Base-by-base conservation (phyloP, 2,797 vertebrate species). In the Carapus acus region DNA sequence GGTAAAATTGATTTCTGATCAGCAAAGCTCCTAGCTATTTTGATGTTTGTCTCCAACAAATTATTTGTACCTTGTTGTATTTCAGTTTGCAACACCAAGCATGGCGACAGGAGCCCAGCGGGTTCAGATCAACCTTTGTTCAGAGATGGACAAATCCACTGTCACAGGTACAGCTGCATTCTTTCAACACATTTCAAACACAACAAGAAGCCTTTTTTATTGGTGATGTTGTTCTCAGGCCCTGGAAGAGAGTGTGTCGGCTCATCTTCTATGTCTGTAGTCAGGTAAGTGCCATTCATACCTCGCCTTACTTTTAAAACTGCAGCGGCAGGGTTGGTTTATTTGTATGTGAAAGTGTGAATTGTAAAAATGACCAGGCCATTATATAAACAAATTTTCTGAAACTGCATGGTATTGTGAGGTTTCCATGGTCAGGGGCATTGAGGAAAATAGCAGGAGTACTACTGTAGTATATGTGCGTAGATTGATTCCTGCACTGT, bases 51-150 rank as follows among this genome's bases (percentile, higher is more conserved):
- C 14, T 15, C 14, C n/a, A 18, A 54, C 12, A 43, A 3, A 2
- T 9, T 3, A 23, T 7, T 52, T 42, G 2, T 15, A 17, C 8
- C 33, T 15, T 6, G 13, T 63, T 34, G 55, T 15, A 31, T 54
- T 8, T 49, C 49, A 86, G 84, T 74, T 79, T 9, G 41, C 74
- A 22, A 67, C 81, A 11, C 67, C 78, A 0, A 77, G 45, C 45
- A 54, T 57, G 39, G 1, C 55, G 18, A 9, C 33, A 17, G 79
- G 73, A 7, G 81, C 85, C 4, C 87, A 86, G 42, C 81, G 81
- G 34, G 65, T 86, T 56, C 72, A 62, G 46, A 68, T 82, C 43
- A 85, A 78, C 54, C 74, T 76, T 29, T 59, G 60, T 36, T 4
- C 22, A 22, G 83, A 78, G 1, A 17, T 50, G 8, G 69, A 67